Base-by-base conservation (phyloP, 2,888 invertebrate species). In the Troides helena region DNA sequence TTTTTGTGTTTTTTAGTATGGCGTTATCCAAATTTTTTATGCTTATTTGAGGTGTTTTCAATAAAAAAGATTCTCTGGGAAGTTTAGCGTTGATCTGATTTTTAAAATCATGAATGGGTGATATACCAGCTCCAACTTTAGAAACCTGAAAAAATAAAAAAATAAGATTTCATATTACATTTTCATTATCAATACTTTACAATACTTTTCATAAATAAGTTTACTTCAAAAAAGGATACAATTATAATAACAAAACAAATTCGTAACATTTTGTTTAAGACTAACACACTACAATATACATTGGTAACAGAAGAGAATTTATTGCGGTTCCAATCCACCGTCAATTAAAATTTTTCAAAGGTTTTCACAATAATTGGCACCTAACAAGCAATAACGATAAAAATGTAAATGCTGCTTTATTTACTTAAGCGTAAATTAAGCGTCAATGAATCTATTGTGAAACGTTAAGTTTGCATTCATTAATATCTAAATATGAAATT, bases 21-120 rank as follows among this genome's bases (percentile, higher is more conserved):
- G 87, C 76, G 65, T 84, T 86, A 71, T 92, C 90, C 70, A 92
- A 83, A 75, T 90, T 88, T 72, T 87, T 85, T 0, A 91, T 69
- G 21, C 83, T 85, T 74, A 85, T 88, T 72, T 90, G 86, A 1
- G 92, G 91, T 46, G 90, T 85, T 67, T 78, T 82, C 25, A 85
- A 62, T 62, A 84, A 66, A 69, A 82, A 79, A 67, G 80, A 80
- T 68, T 86, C 88, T 4, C 77, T 77, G 0, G 74, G 66, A 25
- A 80, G 64, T 74, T 85, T 85, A 1, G 82, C 74, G 71, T 77
- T 80, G 1, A 85, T 53, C 78, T 86, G 85, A 72, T 84, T 84
- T 75, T 81, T 88, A 67, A 87, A 78, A 77, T 92, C 89, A 71
- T 92, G 92, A 39, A 90, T 78, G 65, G 91, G 91, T 57, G 92